Evolutionary conservation across 2,888 invertebrate species (phyloP), one percentile per base, ranked within the genome.

Genomic region (Cepaea hortensis): DNA sequence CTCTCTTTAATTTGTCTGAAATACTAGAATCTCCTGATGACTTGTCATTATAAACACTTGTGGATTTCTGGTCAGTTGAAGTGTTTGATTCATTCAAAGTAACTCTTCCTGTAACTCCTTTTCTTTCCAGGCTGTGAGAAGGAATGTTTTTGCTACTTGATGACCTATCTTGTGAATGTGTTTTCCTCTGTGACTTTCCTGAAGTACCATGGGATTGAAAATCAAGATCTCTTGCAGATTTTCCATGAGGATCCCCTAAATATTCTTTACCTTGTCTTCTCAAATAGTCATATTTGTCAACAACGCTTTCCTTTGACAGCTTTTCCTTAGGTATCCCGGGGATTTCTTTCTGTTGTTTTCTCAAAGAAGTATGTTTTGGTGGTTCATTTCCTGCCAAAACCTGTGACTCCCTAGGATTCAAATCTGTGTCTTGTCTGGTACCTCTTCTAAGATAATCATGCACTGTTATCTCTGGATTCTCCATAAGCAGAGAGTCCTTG

Each of bases 361-460:
- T 79, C 20, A 82, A 46, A 35, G 50, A 82, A 73, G 62, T 75
- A 76, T 82, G 35, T n/a, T 65, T 86, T 1, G 61, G 50, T 20
- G 20, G 62, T n/a, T 65, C 55, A n/a, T 76, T 50, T 20, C 75
- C 81, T 48, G 50, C 65, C 18, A 13, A 20, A 7, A 46, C 20
- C 46, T 68, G 23, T 65, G 62, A 46, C 48, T 50, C n/a, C 70
- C 23, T 82, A 0, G 35, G 3, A 62, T 1, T 15, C 55, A 65
- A 35, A 18, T 20, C 1, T 61, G 46, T 23, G 3, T 76, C 23
- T 68, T 75, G 6, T 23, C 20, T 55, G 50, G 15, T 81, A 5
- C 50, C 23, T 65, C 82, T 81, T 72, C 61, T 86, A 15, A 86
- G 76, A 76, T 83, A 86, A 77, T 86, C 86, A 83, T 79, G 79